Evolutionary conservation across 1,140 invertebrate genomes (phyloP).

Genomic region (Halyomorpha halys): DNA sequence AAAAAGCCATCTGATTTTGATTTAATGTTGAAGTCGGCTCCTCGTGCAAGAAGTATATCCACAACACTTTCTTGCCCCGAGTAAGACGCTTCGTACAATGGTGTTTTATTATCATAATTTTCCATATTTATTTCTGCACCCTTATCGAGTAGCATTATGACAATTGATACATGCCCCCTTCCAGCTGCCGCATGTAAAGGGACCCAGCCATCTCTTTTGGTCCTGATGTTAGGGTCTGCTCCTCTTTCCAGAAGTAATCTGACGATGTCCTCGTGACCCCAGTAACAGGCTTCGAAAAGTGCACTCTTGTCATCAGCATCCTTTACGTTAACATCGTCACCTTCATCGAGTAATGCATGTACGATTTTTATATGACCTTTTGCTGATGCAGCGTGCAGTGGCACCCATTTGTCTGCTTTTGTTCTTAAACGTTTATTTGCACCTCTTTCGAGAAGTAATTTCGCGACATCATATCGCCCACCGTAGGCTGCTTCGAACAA

Average conservation of each 20-base stretch:
- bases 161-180: neutral
- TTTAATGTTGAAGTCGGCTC: neutral
- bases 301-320: neutral
- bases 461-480: neutral
- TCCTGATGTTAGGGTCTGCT: neutral
- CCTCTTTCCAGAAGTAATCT: neutral
- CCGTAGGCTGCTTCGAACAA: neutral
- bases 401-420: neutral
- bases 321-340: neutral
- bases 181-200: neutral
- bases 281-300: conserved; percentile 3
- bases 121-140: neutral
- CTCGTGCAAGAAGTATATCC: neutral
- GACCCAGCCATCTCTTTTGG: neutral
- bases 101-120: neutral
- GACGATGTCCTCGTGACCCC: neutral
- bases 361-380: neutral
- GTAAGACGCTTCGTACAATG: neutral
- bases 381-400: neutral
- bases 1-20: neutral
- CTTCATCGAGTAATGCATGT: neutral
- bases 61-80: neutral
- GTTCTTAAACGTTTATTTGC: neutral
- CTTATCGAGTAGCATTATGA: neutral
- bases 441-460: neutral